These are phyloP conservation scores for Myiopsitta monachus DNA, from an alignment of 2,113 vertebrate genomes.

Conservation along the genomic window DNA sequence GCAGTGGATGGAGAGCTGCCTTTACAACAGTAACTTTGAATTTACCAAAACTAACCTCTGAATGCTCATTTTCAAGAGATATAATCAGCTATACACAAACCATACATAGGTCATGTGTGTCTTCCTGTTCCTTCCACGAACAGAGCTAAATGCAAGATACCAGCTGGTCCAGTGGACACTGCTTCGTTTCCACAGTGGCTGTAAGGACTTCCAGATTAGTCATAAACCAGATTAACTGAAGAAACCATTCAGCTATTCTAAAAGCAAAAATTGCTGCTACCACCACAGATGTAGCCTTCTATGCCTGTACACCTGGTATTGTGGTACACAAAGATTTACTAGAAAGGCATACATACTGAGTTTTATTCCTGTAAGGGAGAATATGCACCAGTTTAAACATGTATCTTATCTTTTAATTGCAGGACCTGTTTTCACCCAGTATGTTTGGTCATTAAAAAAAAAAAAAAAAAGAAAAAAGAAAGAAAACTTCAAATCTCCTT, in stretches of 20 bases:
- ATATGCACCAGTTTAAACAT: neutral
- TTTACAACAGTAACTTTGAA: neutral
- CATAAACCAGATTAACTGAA: neutral
- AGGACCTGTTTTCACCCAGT: neutral
- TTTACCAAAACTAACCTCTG: neutral
- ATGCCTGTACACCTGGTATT: neutral
- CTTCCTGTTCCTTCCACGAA: neutral
- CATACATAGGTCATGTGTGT: fast-evolving
- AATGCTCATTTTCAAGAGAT: neutral
- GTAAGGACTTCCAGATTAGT: neutral
- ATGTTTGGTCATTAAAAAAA: neutral
- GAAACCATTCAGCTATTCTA: neutral
- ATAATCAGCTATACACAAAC: neutral
- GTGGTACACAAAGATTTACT: neutral
- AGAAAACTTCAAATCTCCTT: neutral
- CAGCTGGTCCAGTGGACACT: neutral
- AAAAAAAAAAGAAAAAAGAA: neutral
- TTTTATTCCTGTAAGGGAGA: neutral
- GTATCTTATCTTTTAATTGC: neutral
- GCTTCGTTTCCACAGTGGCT: neutral
- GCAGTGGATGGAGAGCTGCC: neutral
- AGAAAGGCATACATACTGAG: neutral
- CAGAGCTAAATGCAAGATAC: neutral
- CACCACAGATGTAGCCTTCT: neutral
- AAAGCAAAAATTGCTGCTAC: neutral